Base-by-base conservation (phyloP, 2,113 vertebrate species). In the Vicugna pacos region DNA sequence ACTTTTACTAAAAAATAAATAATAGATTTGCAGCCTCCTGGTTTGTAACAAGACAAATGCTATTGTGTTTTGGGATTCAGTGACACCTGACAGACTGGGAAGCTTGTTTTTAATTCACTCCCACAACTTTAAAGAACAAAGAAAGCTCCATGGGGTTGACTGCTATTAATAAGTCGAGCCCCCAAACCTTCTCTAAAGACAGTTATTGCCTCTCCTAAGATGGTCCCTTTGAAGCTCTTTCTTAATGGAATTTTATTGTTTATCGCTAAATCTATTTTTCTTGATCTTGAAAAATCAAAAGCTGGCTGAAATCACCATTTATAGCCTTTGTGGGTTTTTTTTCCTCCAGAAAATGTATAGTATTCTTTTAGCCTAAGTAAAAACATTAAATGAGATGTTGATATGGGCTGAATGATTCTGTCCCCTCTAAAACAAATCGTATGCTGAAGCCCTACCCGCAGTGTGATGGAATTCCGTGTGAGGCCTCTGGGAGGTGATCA, bases 1-100 rank as follows among this genome's bases (percentile, higher is more conserved):
- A 58, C 92, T 65, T 93, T 91, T 93, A 95, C 95, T 89, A 95
- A 90, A 96, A 96, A 94, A 93, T 92, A 97, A 96, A 95, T 97
- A 97, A 96, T 76, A 95, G 92, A 84, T 89, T 62, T 72, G 22
- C 60, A 84, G 90, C 54, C 92, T 94, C 70, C 88, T 92, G 85
- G 50, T 93, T 69, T 56, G 70, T 38, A 87, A 73, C 67, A 87
- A 95, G 91, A 96, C 79, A 92, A 91, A 97, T 46, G 64, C 89
- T 65, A 92, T 77, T 96, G 96, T 97, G 92, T 81, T 96, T 89
- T 35, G 56, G 67, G 76, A 94, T 95, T 96, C 88, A 75, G 14
- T 76, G 96, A 95, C 52, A 97, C 90, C 54, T 5, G 92, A 97
- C 79, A 95, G 87, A 90, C 90, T 88, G 95, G 94, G 95, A 97